Percentiles rank a stretch among this genome's conserved stretches.
Conservation (phyloP, 2,888 invertebrate species). For the Pammene fasciana region DNA sequence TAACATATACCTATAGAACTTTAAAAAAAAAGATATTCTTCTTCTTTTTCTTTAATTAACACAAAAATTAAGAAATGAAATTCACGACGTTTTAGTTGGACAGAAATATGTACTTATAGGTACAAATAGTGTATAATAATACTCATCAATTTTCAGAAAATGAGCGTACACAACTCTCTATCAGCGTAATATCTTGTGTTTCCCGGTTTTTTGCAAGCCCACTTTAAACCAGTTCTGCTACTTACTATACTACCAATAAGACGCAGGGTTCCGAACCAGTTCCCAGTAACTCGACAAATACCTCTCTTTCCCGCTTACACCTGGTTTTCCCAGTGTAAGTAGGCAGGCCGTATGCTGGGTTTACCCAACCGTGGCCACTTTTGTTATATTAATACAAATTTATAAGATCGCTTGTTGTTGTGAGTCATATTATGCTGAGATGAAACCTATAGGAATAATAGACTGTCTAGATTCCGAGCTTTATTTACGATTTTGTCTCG, state of each 20-base stretch:
- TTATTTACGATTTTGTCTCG: background rate
- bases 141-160: no score
- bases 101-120: no score
- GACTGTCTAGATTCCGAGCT: background rate
- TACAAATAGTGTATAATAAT: no score
- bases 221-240: background rate
- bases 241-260: background rate
- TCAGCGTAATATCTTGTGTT: background rate
- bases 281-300: background rate
- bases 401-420: background rate
- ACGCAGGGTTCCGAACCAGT: slow-evolving; percentile 5
- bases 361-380: background rate
- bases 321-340: slow-evolving; percentile 10
- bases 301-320: slow-evolving; percentile 9
- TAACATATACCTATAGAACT: no score
- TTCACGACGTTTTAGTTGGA: no score
- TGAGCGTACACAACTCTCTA: background rate
- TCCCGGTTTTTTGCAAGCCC: background rate
- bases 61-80: no score
- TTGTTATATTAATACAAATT: background rate
- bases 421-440: background rate
- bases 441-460: background rate
- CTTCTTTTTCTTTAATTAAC: no score
- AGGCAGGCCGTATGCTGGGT: background rate
- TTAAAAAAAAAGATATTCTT: no score